Percentiles rank a stretch among this genome's conserved stretches.
phyloP scores from a whole-genome alignment of 2,888 invertebrate genomes.

The Nephrotoma guestfalica region DNA sequence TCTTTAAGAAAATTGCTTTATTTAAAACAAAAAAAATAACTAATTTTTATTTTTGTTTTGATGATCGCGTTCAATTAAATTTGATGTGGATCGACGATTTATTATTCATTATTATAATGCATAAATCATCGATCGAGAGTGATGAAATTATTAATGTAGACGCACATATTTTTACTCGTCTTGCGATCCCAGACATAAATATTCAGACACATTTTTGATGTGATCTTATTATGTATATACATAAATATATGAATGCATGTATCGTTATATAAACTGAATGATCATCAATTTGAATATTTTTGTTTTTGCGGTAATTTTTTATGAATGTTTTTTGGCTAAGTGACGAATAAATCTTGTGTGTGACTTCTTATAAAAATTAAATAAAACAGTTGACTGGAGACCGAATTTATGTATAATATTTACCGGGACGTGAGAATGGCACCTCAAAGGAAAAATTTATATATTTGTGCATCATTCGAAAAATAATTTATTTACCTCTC shows the following conservation, averaged over 20 bases:
- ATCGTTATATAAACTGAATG: not conserved
- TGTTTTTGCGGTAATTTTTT: not conserved
- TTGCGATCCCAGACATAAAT: not conserved
- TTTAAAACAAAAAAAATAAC: not conserved
- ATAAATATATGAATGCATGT: not conserved
- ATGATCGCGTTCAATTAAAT: not conserved
- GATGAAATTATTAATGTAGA: not conserved
- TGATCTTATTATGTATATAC: not conserved
- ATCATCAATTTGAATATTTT: not conserved
- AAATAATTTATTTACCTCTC: not conserved
- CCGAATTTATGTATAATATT: not conserved
- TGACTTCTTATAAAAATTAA: not conserved
- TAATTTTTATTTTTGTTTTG: not conserved
- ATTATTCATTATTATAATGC: not conserved
- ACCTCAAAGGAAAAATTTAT: not conserved
- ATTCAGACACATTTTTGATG: not conserved
- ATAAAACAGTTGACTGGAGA: not conserved
- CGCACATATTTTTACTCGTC: not conserved
- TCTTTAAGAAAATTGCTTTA: not conserved
- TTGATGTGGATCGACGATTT: not conserved
- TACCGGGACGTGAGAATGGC: not conserved
- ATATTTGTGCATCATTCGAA: not conserved
- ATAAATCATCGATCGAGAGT: not conserved
- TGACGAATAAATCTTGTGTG: not conserved
- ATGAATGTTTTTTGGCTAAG: not conserved